Percentiles rank a stretch among this genome's conserved stretches.
Evolutionary conservation across 2,888 invertebrate species (phyloP).

Genomic region (Volucella bombylans): DNA sequence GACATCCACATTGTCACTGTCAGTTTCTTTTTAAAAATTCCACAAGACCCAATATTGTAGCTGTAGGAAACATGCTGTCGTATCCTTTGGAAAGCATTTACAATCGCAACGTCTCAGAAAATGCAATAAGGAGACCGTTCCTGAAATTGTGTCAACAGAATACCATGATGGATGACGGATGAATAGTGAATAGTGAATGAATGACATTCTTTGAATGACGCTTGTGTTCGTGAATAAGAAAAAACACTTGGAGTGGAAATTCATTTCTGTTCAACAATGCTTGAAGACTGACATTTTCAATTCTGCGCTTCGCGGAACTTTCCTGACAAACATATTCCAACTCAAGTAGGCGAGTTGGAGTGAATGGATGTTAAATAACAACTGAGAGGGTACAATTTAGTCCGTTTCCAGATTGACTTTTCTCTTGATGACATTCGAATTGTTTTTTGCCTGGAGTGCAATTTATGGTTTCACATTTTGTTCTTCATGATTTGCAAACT

Average conservation of each 20-base stretch:
- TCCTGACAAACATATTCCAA: not conserved
- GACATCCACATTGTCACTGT: too few species aligned
- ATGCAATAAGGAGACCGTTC: slow-evolving; percentile 21
- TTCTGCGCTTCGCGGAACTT: slow-evolving; percentile 13
- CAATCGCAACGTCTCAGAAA: slow-evolving; percentile 8
- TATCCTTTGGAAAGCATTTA: slow-evolving; percentile 19
- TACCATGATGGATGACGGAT: slow-evolving; percentile 53
- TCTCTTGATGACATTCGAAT: too few species aligned
- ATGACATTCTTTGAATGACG: slow-evolving; percentile 48
- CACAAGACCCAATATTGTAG: too few species aligned
- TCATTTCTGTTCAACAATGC: slow-evolving; percentile 61
- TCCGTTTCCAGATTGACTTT: too few species aligned
- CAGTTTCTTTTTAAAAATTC: too few species aligned
- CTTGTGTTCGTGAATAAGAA: slow-evolving; percentile 33
- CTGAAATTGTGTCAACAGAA: slow-evolving; percentile 64
- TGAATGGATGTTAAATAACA: not conserved
- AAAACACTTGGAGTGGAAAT: slow-evolving; percentile 59
- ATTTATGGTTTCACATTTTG: too few species aligned
- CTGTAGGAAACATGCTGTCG: slow-evolving; percentile 13
- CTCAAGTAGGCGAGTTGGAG: not conserved
- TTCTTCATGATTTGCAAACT: too few species aligned
- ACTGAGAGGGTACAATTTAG: not conserved
- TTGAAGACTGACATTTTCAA: slow-evolving; percentile 46
- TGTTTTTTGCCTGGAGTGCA: too few species aligned
- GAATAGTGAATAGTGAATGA: slow-evolving; percentile 56